These are phyloP conservation scores for Stenotaenia linearis DNA, from an alignment of 2,888 invertebrate genomes.

Conservation along the genomic window DNA sequence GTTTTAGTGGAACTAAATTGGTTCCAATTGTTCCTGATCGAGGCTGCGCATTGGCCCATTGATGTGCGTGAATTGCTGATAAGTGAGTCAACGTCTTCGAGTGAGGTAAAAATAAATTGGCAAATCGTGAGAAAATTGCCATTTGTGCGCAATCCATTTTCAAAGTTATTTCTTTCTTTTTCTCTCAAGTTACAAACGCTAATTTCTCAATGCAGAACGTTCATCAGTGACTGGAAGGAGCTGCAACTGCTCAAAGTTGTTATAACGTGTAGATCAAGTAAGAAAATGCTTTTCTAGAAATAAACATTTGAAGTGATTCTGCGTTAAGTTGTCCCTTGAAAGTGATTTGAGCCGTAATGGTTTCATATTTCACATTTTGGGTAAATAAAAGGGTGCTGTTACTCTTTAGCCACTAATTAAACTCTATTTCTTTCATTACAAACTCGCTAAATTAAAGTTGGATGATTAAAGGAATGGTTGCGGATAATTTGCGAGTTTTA, in stretches of 20 bases:
- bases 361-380: neutral
- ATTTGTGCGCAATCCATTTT: neutral
- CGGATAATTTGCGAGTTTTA: too few species aligned
- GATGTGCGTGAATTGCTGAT: slow-evolving; percentile 38
- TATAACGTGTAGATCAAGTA: neutral
- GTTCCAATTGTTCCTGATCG: slow-evolving; percentile 43
- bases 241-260: neutral
- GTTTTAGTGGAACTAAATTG: slow-evolving; percentile 43
- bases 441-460: too few species aligned
- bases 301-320: too few species aligned
- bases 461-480: too few species aligned
- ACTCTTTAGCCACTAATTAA: too few species aligned
- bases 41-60: slow-evolving; percentile 44
- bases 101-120: neutral
- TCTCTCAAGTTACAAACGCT: neutral
- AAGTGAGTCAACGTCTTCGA: neutral
- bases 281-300: too few species aligned
- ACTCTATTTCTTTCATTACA: too few species aligned
- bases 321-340: too few species aligned
- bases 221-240: neutral
- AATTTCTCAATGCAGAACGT: neutral
- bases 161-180: neutral
- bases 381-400: too few species aligned
- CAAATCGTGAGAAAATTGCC: neutral
- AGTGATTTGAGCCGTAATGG: too few species aligned